These are phyloP conservation scores for Sebastiscus tertius DNA, from an alignment of 2,797 vertebrate genomes.

Conservation along the genomic window DNA sequence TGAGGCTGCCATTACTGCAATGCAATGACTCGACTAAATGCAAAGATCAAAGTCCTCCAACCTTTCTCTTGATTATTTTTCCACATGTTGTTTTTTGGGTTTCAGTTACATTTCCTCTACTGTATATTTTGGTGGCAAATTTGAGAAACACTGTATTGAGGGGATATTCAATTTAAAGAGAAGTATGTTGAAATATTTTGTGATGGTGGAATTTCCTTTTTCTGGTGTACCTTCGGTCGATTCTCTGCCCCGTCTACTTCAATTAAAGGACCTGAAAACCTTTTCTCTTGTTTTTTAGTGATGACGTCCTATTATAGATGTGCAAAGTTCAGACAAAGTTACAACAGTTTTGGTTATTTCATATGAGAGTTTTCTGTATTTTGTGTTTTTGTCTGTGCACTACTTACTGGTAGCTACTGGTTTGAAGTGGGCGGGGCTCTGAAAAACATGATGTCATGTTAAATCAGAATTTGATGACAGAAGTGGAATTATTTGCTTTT, in stretches of 20 bases:
- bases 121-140: background rate
- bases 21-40: background rate
- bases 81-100: background rate
- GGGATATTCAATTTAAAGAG: background rate
- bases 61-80: background rate
- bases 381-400: background rate
- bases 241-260: background rate
- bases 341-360: too few relatives aligned
- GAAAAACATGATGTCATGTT: too few relatives aligned
- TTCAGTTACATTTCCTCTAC: background rate
- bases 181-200: background rate
- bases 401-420: background rate
- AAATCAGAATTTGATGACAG: too few relatives aligned
- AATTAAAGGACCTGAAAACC: background rate
- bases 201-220: background rate
- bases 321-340: too few relatives aligned
- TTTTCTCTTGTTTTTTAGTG: background rate
- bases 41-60: background rate
- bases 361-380: background rate
- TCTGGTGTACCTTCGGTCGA: background rate
- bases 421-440: too few relatives aligned
- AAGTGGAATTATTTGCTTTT: too few relatives aligned
- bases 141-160: background rate
- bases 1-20: background rate
- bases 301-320: background rate